phyloP scores from a whole-genome alignment of 2,797 vertebrate genomes.

The Melanotaenia pygmaea region DNA sequence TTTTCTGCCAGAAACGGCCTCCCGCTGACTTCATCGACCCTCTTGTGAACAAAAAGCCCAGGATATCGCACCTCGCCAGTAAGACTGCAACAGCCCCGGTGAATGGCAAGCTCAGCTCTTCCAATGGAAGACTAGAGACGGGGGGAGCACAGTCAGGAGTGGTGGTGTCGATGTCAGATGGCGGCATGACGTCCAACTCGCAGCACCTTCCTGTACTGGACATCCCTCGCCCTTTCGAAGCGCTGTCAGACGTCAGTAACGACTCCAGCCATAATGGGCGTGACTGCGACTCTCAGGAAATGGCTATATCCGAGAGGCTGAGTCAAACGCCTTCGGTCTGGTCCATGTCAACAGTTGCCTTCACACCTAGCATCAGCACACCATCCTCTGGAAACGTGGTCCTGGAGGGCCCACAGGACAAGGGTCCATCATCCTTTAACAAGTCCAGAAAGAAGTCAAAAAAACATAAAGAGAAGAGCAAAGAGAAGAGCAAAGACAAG shows the following conservation, averaged over 20 bases:
- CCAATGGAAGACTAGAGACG: slow-evolving; percentile 86
- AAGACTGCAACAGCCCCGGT: slow-evolving; percentile 83
- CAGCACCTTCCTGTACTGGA: slow-evolving; percentile 84
- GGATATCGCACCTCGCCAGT: slow-evolving; percentile 91
- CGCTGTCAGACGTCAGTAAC: slow-evolving; percentile 91
- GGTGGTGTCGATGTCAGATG: slow-evolving; percentile 45
- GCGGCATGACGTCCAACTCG: slow-evolving; percentile 75
- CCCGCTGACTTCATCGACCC: slow-evolving; percentile 93
- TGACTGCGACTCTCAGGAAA: slow-evolving; percentile 87
- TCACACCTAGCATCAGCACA: slow-evolving; percentile 32
- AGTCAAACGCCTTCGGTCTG: slow-evolving; percentile 70
- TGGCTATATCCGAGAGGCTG: slow-evolving; percentile 80
- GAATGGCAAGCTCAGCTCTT: slow-evolving; percentile 88
- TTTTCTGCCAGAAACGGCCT: slow-evolving; percentile 88
- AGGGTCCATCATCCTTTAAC: slow-evolving; percentile 65
- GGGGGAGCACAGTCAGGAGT: slow-evolving; percentile 47
- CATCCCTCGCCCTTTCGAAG: slow-evolving; percentile 87
- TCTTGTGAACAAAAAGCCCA: slow-evolving; percentile 91
- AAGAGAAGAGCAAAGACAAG: slow-evolving; percentile 89
- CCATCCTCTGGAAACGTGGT: slow-evolving; percentile 55
- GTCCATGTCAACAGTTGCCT: slow-evolving; percentile 29
- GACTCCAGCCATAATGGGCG: slow-evolving; percentile 89
- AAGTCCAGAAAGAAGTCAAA: slow-evolving; percentile 94
- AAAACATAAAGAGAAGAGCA: slow-evolving; percentile 94
- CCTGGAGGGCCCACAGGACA: slow-evolving; percentile 50